phyloP scores from a whole-genome alignment of 2,888 invertebrate species.

The Spatulosminthurus flaviceps region DNA sequence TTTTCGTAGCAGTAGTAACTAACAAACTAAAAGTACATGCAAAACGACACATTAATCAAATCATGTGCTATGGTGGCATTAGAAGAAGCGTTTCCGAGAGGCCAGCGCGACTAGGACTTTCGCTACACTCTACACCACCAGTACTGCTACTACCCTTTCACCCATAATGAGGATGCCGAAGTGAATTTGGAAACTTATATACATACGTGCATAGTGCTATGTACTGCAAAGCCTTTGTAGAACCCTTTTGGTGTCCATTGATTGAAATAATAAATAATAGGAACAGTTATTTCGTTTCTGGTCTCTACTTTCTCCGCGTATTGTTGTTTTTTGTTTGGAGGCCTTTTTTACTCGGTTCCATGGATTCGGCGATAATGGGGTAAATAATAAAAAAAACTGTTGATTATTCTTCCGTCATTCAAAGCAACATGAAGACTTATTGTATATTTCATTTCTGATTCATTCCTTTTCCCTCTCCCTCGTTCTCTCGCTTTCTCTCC shows the following conservation, averaged over 20 bases:
- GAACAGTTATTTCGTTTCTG: neutral
- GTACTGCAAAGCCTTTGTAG: too few species aligned
- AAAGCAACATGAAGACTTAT: neutral
- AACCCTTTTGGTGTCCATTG: neutral
- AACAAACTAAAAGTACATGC: too few species aligned
- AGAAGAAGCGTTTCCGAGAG: neutral
- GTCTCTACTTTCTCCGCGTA: neutral
- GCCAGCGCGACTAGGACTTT: too few species aligned
- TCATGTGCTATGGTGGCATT: constrained; percentile 2
- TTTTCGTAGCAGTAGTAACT: neutral
- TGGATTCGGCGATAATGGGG: too few species aligned
- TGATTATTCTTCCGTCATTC: too few species aligned
- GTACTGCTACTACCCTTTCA: too few species aligned
- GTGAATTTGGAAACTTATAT: too few species aligned
- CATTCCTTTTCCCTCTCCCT: neutral
- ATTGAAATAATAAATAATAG: neutral
- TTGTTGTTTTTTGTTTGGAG: neutral
- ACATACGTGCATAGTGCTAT: too few species aligned
- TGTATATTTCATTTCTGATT: neutral
- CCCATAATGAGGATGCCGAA: too few species aligned
- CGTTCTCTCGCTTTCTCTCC: neutral
- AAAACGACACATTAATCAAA: neutral
- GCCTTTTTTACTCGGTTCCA: too few species aligned
- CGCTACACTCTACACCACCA: too few species aligned
- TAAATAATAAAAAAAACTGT: too few species aligned